A percentile compares a stretch with the other conserved stretches of the same genome.
phyloP scores from a whole-genome alignment of 2,797 vertebrate genomes.

The Loriculus beryllinus region DNA sequence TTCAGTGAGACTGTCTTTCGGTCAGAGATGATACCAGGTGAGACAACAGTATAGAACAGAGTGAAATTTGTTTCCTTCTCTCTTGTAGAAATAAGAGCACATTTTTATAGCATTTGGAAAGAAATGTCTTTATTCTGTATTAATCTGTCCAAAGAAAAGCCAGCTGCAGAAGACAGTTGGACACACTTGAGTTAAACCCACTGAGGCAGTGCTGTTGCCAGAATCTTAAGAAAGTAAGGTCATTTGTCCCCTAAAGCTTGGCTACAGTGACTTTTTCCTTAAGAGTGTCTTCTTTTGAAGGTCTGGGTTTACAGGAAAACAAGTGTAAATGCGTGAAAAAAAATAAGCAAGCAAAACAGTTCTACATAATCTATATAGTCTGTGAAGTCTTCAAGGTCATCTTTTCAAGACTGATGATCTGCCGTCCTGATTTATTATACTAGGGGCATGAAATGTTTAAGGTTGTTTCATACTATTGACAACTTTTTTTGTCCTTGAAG shows the following conservation, averaged over 20 bases:
- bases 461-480: background rate
- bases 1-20: background rate
- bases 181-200: background rate
- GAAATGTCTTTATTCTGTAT: background rate
- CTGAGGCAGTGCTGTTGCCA: background rate
- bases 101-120: background rate
- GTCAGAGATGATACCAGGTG: background rate
- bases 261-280: background rate
- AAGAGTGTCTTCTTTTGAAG: background rate
- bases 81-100: background rate
- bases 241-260: background rate
- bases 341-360: background rate
- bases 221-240: background rate
- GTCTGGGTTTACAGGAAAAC: background rate
- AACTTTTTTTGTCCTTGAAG: background rate
- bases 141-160: background rate
- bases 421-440: background rate
- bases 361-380: background rate
- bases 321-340: background rate
- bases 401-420: background rate
- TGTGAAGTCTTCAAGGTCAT: background rate
- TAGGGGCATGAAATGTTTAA: background rate
- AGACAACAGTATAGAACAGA: background rate
- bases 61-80: background rate
- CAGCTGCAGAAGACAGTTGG: background rate